Evolutionary conservation across 2,888 invertebrate species (phyloP), one percentile per base, ranked within the genome.

Genomic region (Melolontha melolontha): DNA sequence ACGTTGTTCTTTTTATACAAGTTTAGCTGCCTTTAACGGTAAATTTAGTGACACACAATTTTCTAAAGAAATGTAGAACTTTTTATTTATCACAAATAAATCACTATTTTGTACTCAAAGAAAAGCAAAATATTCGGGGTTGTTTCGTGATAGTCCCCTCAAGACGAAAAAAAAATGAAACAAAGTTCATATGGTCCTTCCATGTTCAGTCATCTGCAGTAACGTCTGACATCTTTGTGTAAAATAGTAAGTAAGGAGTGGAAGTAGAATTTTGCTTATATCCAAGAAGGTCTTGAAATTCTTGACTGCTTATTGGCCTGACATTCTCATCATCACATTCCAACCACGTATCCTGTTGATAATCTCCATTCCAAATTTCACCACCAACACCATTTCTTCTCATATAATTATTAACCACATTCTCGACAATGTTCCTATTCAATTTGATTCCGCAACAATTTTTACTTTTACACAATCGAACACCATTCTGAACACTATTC

Each of bases 281-380:
- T 1, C 91, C 91, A 62, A 95, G 86, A 68, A 94, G 87, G 72
- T 93, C 92, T 75, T 91, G 89, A 74, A 95, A 91, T 79, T 95
- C 94, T 41, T 90, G 88, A 78, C 89, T 87, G 34, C 92, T 89
- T 80, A 95, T 90, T 7, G 91, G 89, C 74, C 91, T 89, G 64
- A 95, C 92, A 70, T 91, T 91, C 72, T 95, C 95, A 80, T 95
- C 95, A 81, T 95, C 95, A 80, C 95, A 95, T 79, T 94, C 94
- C 52, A 95, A 87, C 95, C 95, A 95, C 71, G 89, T 85, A 7
- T 86, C 78, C 11, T 64, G 63, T 12, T 67, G 62, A 51, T 44
- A 74, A 79, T 77, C 74, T 79, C 64, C 67, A n/a, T 69, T 70
- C 54, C 63, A 62, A 29, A 54, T 34, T 17, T 54, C 66, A 2